Evolutionary conservation across 1,140 invertebrate genomes (phyloP), one percentile per base, ranked within the genome.

Genomic region (Sarcophaga bullata): DNA sequence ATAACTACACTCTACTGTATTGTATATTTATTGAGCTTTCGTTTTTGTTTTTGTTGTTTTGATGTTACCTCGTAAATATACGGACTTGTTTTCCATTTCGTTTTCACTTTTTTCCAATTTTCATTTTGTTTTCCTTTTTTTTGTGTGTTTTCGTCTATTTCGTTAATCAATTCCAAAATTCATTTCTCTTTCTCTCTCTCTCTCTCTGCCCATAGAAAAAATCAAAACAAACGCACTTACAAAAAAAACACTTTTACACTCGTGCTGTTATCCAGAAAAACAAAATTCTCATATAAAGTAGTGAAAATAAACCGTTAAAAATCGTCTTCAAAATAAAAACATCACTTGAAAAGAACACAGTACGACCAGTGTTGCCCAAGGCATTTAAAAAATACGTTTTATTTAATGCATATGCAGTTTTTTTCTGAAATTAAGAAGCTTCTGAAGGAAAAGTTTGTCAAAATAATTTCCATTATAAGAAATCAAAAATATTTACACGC

Each of bases 1-100:
- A 68, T 68, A 68, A 68, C 62, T 68, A 68, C 62, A 68, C 62
- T 68, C 62, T 68, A 68, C 62, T 68, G 62, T 68, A 68, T 68
- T 68, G 19, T 68, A 68, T 37, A 37, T 68, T 68, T 25, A 17
- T 68, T 68, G 62, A 68, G 62, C 17, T 68, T 8, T 68, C 19
- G n/a, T 68, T 68, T 6, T 68, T 68, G 62, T 9, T 68, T n/a
- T 8, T 68, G 62, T 8, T 68, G 62, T 68, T 68, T 68, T 68
- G 17, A 68, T 68, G 62, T 25, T 68, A 19, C 62, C 62, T 68
- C 62, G 62, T 68, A 19, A 68, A 68, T 68, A n/a, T 68, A 68
- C 19, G 62, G 62, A 68, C 62, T 68, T 68, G 62, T 68, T 68
- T 68, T 68, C 54, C 19, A 8, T 68, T 68, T 68, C 54, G n/a